Percentiles rank a stretch among this genome's conserved stretches.
Evolutionary conservation across 2,888 invertebrate genomes (phyloP).

Genomic region (Arge pagana): DNA sequence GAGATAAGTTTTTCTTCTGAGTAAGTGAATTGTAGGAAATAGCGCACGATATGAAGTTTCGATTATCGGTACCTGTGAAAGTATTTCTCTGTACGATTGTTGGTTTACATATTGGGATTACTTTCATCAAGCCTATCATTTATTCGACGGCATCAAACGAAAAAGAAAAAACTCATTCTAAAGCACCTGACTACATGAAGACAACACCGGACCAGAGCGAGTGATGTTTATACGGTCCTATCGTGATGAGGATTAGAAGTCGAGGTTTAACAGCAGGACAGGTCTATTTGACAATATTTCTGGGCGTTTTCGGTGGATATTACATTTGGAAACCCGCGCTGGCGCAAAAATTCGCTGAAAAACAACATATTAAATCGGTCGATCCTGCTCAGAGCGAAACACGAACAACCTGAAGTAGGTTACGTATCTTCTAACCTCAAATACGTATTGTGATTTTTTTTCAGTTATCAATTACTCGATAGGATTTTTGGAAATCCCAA

Average conservation of each 20-base stretch:
- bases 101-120: neutral
- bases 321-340: slow-evolving; percentile 63
- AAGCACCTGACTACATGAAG: slow-evolving; percentile 8
- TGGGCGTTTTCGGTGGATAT: slow-evolving; percentile 60
- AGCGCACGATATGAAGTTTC: no score
- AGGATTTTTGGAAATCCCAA: no score
- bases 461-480: no score
- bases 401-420: neutral
- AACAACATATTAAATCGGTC: neutral
- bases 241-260: slow-evolving; percentile 57
- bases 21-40: no score
- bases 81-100: slow-evolving; percentile 7
- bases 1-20: no score
- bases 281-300: slow-evolving; percentile 54
- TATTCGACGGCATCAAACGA: neutral
- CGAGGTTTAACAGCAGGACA: slow-evolving; percentile 57
- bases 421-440: no score
- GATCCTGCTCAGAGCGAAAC: no score
- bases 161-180: no score
- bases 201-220: neutral
- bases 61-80: no score
- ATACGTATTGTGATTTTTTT: no score
- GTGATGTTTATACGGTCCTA: no score
- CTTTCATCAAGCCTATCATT: slow-evolving; percentile 8
- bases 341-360: slow-evolving; percentile 24